Evolutionary conservation across 2,888 invertebrate species (phyloP).

Genomic region (Agonum fuliginosum): DNA sequence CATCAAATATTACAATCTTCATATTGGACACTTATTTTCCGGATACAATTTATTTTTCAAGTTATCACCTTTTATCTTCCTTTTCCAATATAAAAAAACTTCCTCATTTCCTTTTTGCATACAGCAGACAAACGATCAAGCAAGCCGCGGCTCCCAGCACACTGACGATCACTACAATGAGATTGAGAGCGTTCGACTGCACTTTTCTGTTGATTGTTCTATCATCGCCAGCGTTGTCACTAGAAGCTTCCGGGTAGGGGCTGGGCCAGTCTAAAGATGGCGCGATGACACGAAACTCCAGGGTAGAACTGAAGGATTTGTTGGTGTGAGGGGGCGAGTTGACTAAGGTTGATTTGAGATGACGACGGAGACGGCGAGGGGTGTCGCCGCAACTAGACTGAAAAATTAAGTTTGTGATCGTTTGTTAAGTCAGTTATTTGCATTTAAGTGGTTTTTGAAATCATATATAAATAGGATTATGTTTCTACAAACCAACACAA

Average conservation of each 20-base stretch:
- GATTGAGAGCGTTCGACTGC: slow-evolving; percentile 5
- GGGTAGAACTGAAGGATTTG: slow-evolving; percentile 34
- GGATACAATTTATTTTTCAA: background rate
- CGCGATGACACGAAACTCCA: slow-evolving; percentile 25
- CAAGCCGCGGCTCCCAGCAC: background rate
- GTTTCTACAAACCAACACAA: too few relatives aligned
- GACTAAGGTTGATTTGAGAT: slow-evolving; percentile 50
- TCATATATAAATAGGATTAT: too few relatives aligned
- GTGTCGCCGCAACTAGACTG: slow-evolving; percentile 58
- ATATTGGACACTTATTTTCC: too few relatives aligned
- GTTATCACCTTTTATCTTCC: background rate
- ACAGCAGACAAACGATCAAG: background rate
- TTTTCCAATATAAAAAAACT: background rate
- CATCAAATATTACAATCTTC: too few relatives aligned
- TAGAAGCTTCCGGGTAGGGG: background rate
- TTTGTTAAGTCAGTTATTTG: too few relatives aligned
- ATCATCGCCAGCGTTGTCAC: background rate
- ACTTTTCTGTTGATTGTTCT: background rate
- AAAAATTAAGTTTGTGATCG: slow-evolving; percentile 23
- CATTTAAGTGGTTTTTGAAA: too few relatives aligned
- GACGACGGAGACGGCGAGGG: background rate
- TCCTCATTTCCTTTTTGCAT: background rate
- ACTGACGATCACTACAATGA: background rate
- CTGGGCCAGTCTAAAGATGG: too few relatives aligned
- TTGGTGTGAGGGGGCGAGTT: slow-evolving; percentile 55